Conservation (phyloP, 2,113 vertebrate genomes). For the Oostethus manadensis region DNA sequence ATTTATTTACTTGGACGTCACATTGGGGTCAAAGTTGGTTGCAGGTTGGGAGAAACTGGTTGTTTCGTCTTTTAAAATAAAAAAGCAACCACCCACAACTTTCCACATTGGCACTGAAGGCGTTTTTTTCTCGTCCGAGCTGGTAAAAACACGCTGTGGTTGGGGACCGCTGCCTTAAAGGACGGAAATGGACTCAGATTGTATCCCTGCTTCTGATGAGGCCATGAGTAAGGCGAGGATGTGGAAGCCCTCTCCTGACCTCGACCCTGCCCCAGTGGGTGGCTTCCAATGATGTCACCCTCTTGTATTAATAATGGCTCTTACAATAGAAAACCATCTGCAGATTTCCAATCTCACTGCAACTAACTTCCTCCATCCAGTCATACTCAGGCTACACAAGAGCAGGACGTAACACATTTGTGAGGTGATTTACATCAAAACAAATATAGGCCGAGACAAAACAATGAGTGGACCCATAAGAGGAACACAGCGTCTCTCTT, state of each 20-base stretch:
- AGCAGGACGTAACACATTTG: conserved; percentile 89
- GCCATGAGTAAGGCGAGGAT: conserved; percentile 2
- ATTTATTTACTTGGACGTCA: too few species aligned
- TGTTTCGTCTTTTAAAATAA: too few species aligned
- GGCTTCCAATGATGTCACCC: conserved; percentile 68
- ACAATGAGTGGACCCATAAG: conserved; percentile 82
- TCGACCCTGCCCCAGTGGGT: conserved; percentile 32
- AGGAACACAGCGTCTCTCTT: conserved; percentile 74
- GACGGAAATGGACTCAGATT: too few species aligned
- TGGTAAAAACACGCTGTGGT: too few species aligned
- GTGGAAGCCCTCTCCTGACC: conserved; percentile 51
- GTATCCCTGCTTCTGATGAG: too few species aligned
- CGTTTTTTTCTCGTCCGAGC: too few species aligned
- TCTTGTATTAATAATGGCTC: conserved; percentile 51
- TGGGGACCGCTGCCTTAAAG: too few species aligned
- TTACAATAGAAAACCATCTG: conserved; percentile 71
- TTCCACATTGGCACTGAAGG: too few species aligned
- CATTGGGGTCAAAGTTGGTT: too few species aligned
- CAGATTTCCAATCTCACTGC: conserved; percentile 71
- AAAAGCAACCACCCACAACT: too few species aligned
- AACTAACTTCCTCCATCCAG: conserved; percentile 75
- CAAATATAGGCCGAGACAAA: conserved; percentile 82
- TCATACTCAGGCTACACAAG: conserved; percentile 74
- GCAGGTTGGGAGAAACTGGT: too few species aligned
- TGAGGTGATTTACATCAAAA: conserved; percentile 88